phyloP scores from a whole-genome alignment of 2,113 vertebrate species.

The Pterocles gutturalis region DNA sequence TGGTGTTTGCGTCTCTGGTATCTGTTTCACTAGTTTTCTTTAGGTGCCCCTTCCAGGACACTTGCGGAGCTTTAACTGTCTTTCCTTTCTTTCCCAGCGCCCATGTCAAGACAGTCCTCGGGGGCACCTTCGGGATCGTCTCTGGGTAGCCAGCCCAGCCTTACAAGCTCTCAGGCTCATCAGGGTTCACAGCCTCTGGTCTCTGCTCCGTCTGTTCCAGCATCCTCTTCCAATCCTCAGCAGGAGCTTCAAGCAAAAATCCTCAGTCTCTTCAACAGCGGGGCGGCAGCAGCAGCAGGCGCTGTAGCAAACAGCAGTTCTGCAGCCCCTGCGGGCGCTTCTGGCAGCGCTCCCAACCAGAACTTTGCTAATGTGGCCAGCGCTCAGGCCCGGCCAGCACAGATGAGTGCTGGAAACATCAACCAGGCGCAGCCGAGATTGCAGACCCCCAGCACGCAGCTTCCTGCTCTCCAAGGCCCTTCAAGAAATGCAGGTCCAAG shows the following conservation, averaged over 20 bases:
- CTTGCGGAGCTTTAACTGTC: conserved; percentile 26
- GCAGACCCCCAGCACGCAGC: conserved; percentile 76
- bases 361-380: conserved; percentile 77
- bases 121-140: conserved; percentile 75
- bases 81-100: conserved; percentile 65
- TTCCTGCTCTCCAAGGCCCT: conserved; percentile 70
- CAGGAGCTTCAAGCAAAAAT: conserved; percentile 98
- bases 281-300: conserved; percentile 79
- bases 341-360: conserved; percentile 62
- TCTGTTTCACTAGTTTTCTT: not conserved
- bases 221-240: conserved; percentile 80
- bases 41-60: not conserved
- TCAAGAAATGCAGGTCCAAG: conserved; percentile 73
- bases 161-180: conserved; percentile 64
- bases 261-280: conserved; percentile 96
- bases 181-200: conserved; percentile 77
- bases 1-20: not conserved
- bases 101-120: conserved; percentile 77
- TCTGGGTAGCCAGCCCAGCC: conserved; percentile 71
- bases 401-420: conserved; percentile 35
- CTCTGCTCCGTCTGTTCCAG: conserved; percentile 71
- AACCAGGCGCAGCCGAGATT: conserved; percentile 76
- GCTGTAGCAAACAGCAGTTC: conserved; percentile 83
- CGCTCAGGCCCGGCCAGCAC: conserved; percentile 10
- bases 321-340: conserved; percentile 10